These are phyloP conservation scores for Hypsopygia costalis DNA, from an alignment of 2,888 invertebrate genomes.

Conservation along the genomic window DNA sequence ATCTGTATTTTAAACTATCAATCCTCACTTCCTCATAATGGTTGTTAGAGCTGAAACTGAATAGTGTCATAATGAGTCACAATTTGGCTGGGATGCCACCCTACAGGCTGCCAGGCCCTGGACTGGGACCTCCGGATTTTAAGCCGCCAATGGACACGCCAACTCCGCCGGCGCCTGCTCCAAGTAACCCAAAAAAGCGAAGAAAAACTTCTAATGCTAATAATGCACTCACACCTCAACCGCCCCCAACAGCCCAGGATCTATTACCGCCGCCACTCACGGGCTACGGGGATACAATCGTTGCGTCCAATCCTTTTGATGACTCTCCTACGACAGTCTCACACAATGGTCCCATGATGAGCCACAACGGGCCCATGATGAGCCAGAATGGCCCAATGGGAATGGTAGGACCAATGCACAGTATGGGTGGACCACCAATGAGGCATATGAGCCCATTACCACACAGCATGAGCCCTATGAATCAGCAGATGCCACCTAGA, in stretches of 20 bases:
- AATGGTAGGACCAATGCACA: constrained; percentile 82
- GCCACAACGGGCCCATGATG: constrained; percentile 83
- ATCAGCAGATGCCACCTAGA: constrained; percentile 82
- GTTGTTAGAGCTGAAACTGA: constrained; percentile 55
- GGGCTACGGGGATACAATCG: constrained; percentile 95
- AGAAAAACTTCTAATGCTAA: constrained; percentile 89
- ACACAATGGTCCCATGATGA: constrained; percentile 82
- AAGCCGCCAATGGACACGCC: constrained; percentile 86
- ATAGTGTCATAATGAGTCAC: constrained; percentile 85
- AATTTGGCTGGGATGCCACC: constrained; percentile 90
- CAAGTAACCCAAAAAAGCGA: constrained; percentile 93
- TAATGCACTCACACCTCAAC: constrained; percentile 83
- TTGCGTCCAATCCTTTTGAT: constrained; percentile 97
- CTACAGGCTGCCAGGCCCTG: constrained; percentile 87
- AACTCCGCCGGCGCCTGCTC: constrained; percentile 86
- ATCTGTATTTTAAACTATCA: constrained; percentile 44
- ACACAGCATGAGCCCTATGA: constrained; percentile 83
- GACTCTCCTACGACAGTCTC: constrained; percentile 87
- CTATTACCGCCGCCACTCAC: constrained; percentile 92
- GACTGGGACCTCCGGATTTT: constrained; percentile 86
- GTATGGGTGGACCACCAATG: constrained; percentile 83
- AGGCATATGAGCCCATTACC: constrained; percentile 83
- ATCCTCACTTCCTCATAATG: constrained; percentile 49
- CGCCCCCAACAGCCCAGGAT: constrained; percentile 87
- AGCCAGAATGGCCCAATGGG: constrained; percentile 86